phyloP scores from a whole-genome alignment of 2,113 vertebrate genomes.

The Leucosticte australis region DNA sequence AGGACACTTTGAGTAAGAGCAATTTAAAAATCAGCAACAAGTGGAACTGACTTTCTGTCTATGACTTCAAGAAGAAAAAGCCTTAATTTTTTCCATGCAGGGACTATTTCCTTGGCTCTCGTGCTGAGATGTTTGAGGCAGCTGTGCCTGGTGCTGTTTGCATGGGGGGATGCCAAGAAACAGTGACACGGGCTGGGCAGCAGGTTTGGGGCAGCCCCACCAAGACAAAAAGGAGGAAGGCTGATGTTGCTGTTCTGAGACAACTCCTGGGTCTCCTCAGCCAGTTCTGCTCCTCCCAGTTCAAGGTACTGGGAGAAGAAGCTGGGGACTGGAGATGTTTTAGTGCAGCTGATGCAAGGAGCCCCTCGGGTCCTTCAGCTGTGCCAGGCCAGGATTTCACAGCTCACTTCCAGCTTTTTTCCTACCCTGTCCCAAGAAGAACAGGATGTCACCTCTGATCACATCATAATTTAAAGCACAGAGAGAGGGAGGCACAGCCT shows the following conservation, averaged over 20 bases:
- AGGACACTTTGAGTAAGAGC: neutral
- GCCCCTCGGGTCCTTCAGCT: neutral
- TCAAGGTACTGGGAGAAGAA: neutral
- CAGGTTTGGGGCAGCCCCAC: neutral
- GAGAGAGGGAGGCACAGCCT: neutral
- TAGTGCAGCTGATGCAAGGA: neutral
- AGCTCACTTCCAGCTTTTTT: neutral
- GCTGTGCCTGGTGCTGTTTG: neutral
- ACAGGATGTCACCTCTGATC: neutral
- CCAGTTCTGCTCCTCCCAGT: neutral
- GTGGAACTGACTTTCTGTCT: neutral
- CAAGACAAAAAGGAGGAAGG: neutral
- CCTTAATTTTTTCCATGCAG: neutral
- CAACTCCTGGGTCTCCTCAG: neutral
- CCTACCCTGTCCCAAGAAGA: neutral
- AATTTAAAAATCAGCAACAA: neutral
- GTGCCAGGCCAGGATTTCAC: neutral
- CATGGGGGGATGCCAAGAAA: rapidly evolving
- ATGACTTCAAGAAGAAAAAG: neutral
- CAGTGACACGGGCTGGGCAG: rapidly evolving
- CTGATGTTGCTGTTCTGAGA: neutral
- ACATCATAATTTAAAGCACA: neutral
- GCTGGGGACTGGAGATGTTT: neutral
- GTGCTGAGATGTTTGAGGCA: neutral
- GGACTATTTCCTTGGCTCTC: neutral